phyloP scores from a whole-genome alignment of 1,140 invertebrate species.

The Diorhabda carinulata region DNA sequence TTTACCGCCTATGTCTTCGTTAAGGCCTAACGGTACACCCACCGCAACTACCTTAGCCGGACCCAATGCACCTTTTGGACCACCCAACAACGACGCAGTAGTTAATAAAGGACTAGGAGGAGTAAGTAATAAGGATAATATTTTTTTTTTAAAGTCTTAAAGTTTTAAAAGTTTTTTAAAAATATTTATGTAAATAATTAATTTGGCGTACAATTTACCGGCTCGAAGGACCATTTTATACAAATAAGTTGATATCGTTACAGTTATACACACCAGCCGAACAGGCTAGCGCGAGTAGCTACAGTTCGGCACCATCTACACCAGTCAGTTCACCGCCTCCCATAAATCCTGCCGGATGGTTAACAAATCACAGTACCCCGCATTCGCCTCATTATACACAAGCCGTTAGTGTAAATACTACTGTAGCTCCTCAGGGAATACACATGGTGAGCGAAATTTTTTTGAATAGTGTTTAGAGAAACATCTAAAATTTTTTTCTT shows the following conservation, averaged over 20 bases:
- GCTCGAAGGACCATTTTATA: no score
- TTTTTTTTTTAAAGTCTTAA: constrained; percentile 4
- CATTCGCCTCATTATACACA: constrained; percentile 55
- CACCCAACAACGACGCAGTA: constrained; percentile 63
- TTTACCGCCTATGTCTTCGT: constrained; percentile 91
- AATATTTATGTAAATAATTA: neutral
- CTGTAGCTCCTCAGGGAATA: constrained; percentile 49
- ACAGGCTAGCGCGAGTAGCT: constrained; percentile 83
- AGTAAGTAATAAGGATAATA: constrained; percentile 50
- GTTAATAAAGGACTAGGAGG: constrained; percentile 77
- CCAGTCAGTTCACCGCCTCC: constrained; percentile 83
- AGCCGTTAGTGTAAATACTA: constrained; percentile 49
- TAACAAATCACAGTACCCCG: constrained; percentile 50
- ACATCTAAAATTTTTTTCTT: neutral
- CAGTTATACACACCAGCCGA: constrained; percentile 80
- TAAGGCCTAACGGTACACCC: constrained; percentile 63
- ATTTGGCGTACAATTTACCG: no score
- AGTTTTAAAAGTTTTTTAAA: neutral
- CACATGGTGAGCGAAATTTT: constrained; percentile 48
- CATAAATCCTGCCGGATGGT: constrained; percentile 59
- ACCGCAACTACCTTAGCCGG: constrained; percentile 51
- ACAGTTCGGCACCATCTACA: constrained; percentile 86
- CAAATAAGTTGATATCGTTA: no score
- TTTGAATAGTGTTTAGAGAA: neutral
- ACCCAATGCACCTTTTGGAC: constrained; percentile 49